phyloP scores from a whole-genome alignment of 2,113 vertebrate species.

The Xenotilapia leptura region DNA sequence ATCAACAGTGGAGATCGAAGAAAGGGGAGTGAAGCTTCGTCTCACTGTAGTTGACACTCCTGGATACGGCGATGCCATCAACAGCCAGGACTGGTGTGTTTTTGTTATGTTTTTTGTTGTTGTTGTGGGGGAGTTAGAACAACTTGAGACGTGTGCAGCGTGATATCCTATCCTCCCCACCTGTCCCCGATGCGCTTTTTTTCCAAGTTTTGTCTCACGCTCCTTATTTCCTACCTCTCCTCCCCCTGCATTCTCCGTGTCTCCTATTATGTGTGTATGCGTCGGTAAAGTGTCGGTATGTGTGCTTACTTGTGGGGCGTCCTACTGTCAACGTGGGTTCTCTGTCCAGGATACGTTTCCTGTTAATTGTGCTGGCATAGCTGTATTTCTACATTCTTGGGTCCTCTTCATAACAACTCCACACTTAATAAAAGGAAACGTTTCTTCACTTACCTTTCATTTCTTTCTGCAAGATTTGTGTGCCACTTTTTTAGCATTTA shows the following conservation, averaged over 20 bases:
- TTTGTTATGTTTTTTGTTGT: neutral
- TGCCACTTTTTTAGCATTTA: neutral
- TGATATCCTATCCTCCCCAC: neutral
- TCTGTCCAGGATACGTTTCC: neutral
- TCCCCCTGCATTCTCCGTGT: conserved; percentile 2
- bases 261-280: neutral
- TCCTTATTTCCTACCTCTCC: neutral
- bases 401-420: neutral
- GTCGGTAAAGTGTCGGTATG: neutral
- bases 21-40: conserved; percentile 89
- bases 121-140: neutral
- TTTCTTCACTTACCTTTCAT: neutral
- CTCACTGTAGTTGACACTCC: conserved; percentile 91
- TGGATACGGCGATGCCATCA: conserved; percentile 90
- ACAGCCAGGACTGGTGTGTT: conserved; percentile 89
- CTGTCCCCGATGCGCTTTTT: neutral
- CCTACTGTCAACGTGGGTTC: neutral
- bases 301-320: neutral
- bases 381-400: neutral
- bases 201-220: neutral
- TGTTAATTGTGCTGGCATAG: conserved; percentile 9
- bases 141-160: neutral
- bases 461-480: neutral
- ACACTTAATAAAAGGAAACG: neutral
- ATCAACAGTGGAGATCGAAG: conserved; percentile 90